Conservation (phyloP, 2,113 vertebrate species). For the Acrocephalus arundinaceus region DNA sequence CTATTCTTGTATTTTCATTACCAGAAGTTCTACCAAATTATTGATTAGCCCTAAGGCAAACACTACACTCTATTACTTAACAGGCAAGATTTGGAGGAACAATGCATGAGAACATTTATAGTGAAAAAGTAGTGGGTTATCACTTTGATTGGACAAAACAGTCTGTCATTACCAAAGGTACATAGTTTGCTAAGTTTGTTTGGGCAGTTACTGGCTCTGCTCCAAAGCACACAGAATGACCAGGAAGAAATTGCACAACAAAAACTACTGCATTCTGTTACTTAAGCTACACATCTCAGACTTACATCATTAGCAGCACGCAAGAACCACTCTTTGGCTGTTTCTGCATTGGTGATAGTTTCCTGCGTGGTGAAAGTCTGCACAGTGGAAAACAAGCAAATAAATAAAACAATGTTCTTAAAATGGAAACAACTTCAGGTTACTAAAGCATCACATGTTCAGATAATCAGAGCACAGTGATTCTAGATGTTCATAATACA, state of each 20-base stretch:
- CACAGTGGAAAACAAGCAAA: neutral
- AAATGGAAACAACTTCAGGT: neutral
- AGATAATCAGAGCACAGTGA: neutral
- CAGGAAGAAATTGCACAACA: neutral
- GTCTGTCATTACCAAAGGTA: neutral
- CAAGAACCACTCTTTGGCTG: conserved; percentile 94
- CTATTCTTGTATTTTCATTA: neutral
- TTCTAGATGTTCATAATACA: neutral
- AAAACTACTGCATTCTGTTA: neutral
- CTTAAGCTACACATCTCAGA: neutral
- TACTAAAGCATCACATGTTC: neutral
- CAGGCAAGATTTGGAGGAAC: neutral
- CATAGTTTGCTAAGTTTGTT: neutral
- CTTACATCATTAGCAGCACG: conserved; percentile 87
- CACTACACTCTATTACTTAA: neutral
- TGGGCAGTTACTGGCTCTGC: neutral
- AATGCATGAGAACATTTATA: neutral
- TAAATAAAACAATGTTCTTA: neutral
- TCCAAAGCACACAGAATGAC: neutral
- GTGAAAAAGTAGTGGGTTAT: neutral
- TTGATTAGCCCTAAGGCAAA: neutral
- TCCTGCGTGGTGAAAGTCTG: conserved; percentile 98
- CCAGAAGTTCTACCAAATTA: neutral
- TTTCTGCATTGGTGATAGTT: conserved; percentile 98
- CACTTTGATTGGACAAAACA: neutral